Base-by-base conservation (phyloP, 1,140 invertebrate genomes). In the Adelges cooleyi region DNA sequence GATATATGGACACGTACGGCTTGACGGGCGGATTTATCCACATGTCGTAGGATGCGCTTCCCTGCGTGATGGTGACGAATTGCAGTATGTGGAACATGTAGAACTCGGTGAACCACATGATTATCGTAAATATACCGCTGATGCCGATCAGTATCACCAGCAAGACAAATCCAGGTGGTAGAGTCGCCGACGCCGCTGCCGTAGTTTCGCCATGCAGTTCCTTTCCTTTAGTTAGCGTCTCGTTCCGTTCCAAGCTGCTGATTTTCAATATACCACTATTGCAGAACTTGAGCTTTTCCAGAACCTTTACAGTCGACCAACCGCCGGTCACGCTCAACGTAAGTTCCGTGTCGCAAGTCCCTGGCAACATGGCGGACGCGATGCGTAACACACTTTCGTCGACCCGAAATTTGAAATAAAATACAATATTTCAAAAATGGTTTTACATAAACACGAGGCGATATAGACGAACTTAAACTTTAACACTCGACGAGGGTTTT, bases 11-110 rank as follows among this genome's bases (percentile, higher is more conserved):
- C 3, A 92, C 73, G 48, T 80, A 82, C 1, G 90, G 75, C 17
- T 83, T 78, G 48, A 88, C 72, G 0, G 85, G 82, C 3, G 86
- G 84, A 11, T 82, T 78, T 36, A 75, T 74, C 86, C 87, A 91
- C 15, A 86, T 71, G 0, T 79, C 72, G 67, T 81, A 87, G 13
- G 56, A 62, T 2, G 56, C 10, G 20, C 56, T 62, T 2, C 56
- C 42, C 29, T 62, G 42, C 17, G 56, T 62, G 42, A 62, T 62
- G 9, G 56, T 62, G 2, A 62, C 56, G 6, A 62, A 62, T 33
- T 62, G 56, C 46, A 62, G 46, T 27, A 62, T 62, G 44, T 62
- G 56, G 2, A 62, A 62, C 56, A 62, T 62, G 27, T 62, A 62
- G n/a, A 62, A 62, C 20, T 48, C 56, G 2, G 56, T 62, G 11